phyloP scores from a whole-genome alignment of 1,140 invertebrate genomes.

The Centruroides vittatus region DNA sequence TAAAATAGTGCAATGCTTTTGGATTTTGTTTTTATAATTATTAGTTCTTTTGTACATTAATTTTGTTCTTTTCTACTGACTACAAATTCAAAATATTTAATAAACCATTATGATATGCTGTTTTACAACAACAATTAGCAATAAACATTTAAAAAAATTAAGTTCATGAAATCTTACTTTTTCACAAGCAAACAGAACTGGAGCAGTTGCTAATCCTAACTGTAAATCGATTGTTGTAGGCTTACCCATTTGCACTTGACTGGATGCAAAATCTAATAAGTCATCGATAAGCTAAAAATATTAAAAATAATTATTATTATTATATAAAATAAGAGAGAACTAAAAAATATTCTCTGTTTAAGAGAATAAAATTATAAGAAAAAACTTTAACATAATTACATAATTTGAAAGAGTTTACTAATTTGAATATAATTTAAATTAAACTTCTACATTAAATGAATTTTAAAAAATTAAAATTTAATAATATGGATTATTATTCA shows the following conservation, averaged over 20 bases:
- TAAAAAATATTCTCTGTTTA: not conserved
- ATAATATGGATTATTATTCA: too few species aligned
- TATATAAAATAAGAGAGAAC: not conserved
- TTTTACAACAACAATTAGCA: not conserved
- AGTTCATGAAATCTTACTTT: conserved; percentile 28
- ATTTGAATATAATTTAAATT: too few species aligned
- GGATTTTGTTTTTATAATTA: too few species aligned
- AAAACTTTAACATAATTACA: not conserved
- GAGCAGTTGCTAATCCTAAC: conserved; percentile 78
- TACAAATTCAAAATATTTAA: too few species aligned
- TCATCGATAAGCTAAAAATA: conserved; percentile 66
- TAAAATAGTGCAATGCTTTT: too few species aligned
- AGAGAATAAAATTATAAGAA: not conserved
- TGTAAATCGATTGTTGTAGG: conserved; percentile 91
- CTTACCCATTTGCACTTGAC: conserved; percentile 84
- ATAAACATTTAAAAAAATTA: too few species aligned
- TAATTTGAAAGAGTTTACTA: too few species aligned
- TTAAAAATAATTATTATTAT: not conserved
- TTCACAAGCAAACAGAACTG: conserved; percentile 80
- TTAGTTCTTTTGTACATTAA: too few species aligned
- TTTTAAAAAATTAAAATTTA: too few species aligned
- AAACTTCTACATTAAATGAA: too few species aligned
- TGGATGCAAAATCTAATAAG: conserved; percentile 89
- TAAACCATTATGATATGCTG: not conserved
- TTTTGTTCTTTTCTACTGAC: too few species aligned